Evolutionary conservation across 2,888 invertebrate species (phyloP).

Genomic region (Ephialtes manifestator): DNA sequence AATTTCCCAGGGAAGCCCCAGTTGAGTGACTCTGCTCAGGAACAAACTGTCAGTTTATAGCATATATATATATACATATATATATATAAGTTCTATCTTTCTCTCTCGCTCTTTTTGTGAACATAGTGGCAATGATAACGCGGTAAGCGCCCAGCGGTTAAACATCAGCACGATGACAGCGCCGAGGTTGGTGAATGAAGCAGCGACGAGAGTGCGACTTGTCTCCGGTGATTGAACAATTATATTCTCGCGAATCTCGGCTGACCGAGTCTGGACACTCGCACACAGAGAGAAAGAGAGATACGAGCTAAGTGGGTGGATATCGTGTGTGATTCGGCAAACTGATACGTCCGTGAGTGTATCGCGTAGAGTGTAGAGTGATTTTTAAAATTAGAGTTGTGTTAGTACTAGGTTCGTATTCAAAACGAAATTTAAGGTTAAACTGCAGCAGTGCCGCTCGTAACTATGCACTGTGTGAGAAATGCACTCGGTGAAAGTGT

Average conservation of each 20-base stretch:
- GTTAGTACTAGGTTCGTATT: background rate
- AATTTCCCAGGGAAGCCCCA: slow-evolving; percentile 52
- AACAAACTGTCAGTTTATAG: slow-evolving; percentile 57
- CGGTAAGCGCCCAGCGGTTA: background rate
- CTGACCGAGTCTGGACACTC: background rate
- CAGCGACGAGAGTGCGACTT: slow-evolving; percentile 25
- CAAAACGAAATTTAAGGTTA: slow-evolving; percentile 71
- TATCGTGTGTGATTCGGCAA: background rate
- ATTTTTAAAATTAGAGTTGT: background rate
- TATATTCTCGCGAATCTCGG: slow-evolving; percentile 57
- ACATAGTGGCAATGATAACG: slow-evolving; percentile 23
- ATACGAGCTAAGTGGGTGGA: background rate
- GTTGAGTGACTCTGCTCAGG: slow-evolving; percentile 43
- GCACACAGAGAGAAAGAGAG: background rate
- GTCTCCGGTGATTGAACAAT: slow-evolving; percentile 58
- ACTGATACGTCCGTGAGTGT: background rate
- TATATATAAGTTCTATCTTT: background rate
- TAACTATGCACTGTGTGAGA: slow-evolving; percentile 71
- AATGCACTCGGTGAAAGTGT: slow-evolving; percentile 77
- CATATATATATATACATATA: too few relatives aligned
- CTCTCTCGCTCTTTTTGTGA: background rate
- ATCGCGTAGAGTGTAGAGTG: background rate
- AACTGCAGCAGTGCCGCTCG: slow-evolving; percentile 12
- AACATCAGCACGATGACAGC: slow-evolving; percentile 3
- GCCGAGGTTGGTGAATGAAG: slow-evolving; percentile 58